phyloP scores from a whole-genome alignment of 2,113 vertebrate genomes.

The Muscicapa adusta region DNA sequence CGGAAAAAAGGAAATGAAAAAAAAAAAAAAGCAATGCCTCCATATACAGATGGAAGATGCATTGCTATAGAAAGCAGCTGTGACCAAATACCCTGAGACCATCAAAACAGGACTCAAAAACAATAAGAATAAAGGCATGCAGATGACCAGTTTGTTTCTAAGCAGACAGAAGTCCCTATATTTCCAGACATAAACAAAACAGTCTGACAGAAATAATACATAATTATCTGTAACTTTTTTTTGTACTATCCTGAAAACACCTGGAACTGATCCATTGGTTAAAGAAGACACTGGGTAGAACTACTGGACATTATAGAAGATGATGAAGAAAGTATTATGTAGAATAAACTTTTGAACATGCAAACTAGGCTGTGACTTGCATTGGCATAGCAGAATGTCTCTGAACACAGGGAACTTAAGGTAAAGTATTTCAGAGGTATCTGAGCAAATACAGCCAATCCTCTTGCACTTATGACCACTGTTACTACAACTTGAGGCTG shows the following conservation, averaged over 20 bases:
- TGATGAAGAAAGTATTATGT: not conserved
- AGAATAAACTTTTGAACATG: not conserved
- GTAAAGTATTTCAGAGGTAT: not conserved
- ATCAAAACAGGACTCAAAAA: not conserved
- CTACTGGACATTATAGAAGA: not conserved
- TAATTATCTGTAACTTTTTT: not conserved
- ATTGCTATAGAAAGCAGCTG: not conserved
- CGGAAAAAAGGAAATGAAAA: not conserved
- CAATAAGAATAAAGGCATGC: not conserved
- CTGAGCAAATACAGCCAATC: not conserved
- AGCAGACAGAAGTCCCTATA: not conserved
- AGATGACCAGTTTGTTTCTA: not conserved
- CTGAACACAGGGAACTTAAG: not conserved
- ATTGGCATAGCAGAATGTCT: not conserved
- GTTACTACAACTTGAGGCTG: not conserved
- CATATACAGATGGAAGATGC: not conserved
- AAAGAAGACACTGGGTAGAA: not conserved
- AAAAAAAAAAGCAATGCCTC: not conserved
- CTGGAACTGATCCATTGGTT: not conserved
- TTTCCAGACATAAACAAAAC: not conserved
- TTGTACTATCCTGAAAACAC: not conserved
- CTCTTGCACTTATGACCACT: too few relatives aligned
- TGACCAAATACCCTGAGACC: not conserved
- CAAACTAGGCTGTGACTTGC: not conserved
- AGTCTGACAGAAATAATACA: not conserved